Evolutionary conservation across 2,888 invertebrate genomes (phyloP).

Genomic region (Sphinx pinastri): DNA sequence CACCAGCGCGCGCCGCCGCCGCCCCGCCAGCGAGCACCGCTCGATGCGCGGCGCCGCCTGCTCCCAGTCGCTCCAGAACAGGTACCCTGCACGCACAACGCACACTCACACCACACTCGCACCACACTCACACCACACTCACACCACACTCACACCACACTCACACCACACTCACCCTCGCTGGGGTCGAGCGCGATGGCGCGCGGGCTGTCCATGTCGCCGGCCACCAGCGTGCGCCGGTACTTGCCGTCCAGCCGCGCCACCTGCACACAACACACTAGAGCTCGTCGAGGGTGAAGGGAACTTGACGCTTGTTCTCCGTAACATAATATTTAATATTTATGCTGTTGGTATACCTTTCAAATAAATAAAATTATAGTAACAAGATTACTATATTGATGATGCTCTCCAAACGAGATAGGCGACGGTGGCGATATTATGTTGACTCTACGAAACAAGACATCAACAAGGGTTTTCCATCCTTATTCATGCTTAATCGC

Average conservation of each 20-base stretch:
- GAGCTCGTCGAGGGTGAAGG: no score
- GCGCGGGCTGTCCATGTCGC: conserved; percentile 92
- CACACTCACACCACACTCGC: background rate
- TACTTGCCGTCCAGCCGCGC: conserved; percentile 85
- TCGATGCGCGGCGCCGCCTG: conserved; percentile 91
- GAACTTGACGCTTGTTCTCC: no score
- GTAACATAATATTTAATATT: no score
- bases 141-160: background rate
- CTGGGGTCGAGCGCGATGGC: conserved; percentile 93
- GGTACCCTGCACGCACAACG: conserved; percentile 60
- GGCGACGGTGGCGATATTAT: no score
- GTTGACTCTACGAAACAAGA: no score
- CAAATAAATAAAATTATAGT: no score
- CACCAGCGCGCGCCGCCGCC: conserved; percentile 84
- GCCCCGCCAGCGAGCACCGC: conserved; percentile 91
- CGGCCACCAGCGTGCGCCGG: conserved; percentile 90
- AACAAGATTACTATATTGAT: no score
- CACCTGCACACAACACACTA: conserved; percentile 49
- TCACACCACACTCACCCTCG: conserved; percentile 73
- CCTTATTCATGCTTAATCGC: no score
- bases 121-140: background rate
- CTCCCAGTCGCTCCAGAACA: conserved; percentile 97
- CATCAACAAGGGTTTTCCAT: no score
- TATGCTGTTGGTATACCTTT: no score
- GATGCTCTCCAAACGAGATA: no score